phyloP scores from a whole-genome alignment of 1,140 invertebrate genomes.

The Branchinecta lindahli region DNA sequence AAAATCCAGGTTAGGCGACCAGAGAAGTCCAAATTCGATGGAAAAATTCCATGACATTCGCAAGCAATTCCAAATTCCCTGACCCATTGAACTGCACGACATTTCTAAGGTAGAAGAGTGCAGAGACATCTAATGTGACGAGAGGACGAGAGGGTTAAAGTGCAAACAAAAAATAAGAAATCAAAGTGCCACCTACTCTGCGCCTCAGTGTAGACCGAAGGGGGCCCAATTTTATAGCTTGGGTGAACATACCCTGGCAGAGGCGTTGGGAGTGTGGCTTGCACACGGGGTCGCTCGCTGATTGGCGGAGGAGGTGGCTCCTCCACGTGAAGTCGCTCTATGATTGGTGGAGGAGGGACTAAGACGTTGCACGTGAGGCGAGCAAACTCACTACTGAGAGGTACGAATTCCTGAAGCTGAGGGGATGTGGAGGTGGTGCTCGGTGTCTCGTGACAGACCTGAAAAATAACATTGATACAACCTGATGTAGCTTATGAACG shows the following conservation, averaged over 20 bases:
- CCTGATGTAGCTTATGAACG: too few species aligned
- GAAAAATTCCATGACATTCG: too few species aligned
- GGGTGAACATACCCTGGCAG: conserved; percentile 1
- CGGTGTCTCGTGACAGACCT: background rate
- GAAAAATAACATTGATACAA: background rate
- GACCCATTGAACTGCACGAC: too few species aligned
- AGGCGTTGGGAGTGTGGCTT: background rate
- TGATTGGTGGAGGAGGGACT: background rate
- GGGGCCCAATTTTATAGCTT: conserved; percentile 4
- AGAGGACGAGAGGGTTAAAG: background rate
- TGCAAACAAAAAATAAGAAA: background rate
- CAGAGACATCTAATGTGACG: too few species aligned
- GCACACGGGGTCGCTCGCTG: background rate
- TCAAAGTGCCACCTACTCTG: conserved; percentile 4
- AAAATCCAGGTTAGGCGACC: too few species aligned
- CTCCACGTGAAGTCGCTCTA: background rate
- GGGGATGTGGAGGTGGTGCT: background rate
- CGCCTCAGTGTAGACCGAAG: background rate
- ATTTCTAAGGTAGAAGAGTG: too few species aligned
- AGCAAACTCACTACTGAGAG: background rate
- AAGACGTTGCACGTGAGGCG: background rate
- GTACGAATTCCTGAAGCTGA: background rate
- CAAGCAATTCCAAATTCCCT: too few species aligned
- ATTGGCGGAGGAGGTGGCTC: background rate
- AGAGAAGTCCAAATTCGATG: too few species aligned